phyloP scores from a whole-genome alignment of 1,140 invertebrate genomes.

The Sycobia sp. region DNA sequence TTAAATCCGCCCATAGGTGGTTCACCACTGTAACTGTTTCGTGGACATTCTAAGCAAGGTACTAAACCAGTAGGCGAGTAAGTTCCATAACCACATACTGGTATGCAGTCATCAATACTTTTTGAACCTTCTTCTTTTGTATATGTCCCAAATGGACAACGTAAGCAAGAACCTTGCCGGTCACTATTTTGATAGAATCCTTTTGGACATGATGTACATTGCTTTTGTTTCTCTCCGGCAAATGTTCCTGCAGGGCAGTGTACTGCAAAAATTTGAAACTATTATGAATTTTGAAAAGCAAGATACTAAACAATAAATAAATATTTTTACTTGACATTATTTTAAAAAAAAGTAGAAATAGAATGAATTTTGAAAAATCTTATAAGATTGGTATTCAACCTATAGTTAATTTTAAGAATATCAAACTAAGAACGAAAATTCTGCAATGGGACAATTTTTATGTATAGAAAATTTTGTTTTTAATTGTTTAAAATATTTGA shows the following conservation, averaged over 20 bases:
- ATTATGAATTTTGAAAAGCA: too few species aligned
- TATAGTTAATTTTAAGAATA: too few species aligned
- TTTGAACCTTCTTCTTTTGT: slow-evolving; percentile 91
- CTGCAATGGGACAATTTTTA: too few species aligned
- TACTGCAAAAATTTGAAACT: slow-evolving; percentile 66
- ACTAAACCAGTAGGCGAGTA: slow-evolving; percentile 94
- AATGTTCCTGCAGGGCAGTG: slow-evolving; percentile 95
- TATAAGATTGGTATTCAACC: too few species aligned
- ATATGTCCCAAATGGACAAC: slow-evolving; percentile 90
- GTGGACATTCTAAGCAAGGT: slow-evolving; percentile 92
- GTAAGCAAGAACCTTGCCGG: slow-evolving; percentile 82
- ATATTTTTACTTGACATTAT: too few species aligned
- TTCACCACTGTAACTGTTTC: slow-evolving; percentile 87
- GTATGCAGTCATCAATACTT: slow-evolving; percentile 80
- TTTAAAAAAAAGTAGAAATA: too few species aligned
- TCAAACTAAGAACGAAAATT: too few species aligned
- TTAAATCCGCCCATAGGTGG: slow-evolving; percentile 91
- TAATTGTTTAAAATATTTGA: too few species aligned
- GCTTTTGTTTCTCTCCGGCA: slow-evolving; percentile 83
- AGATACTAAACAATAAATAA: too few species aligned
- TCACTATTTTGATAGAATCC: slow-evolving; percentile 93
- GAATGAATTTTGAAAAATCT: too few species aligned
- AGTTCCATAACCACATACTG: slow-evolving; percentile 94
- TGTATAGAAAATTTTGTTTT: too few species aligned
- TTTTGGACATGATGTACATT: slow-evolving; percentile 85